Percentiles rank a stretch among this genome's conserved stretches.
These are phyloP conservation scores for Dasypolia templi DNA, from an alignment of 2,888 invertebrate species.

Conservation along the genomic window DNA sequence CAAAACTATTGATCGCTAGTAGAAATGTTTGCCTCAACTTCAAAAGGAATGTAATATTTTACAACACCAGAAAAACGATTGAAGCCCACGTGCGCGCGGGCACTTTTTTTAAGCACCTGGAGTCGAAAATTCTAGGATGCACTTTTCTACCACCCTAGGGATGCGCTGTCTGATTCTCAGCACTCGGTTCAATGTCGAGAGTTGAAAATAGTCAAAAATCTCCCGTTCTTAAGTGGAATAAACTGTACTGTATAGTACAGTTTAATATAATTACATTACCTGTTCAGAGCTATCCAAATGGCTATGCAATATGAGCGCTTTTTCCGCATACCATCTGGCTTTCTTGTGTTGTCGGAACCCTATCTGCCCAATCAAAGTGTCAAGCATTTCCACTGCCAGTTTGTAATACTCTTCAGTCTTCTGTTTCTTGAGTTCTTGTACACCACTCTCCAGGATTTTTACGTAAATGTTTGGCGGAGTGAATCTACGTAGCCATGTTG, in stretches of 20 bases:
- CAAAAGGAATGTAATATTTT: neutral
- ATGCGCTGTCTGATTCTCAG: neutral
- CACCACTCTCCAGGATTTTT: conserved; percentile 81
- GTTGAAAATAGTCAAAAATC: neutral
- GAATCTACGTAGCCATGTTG: conserved; percentile 90
- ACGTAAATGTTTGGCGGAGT: conserved; percentile 88
- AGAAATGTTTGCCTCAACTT: neutral
- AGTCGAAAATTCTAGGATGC: neutral
- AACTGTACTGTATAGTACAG: too few species aligned
- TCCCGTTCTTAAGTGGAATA: too few species aligned
- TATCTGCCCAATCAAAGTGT: conserved; percentile 87
- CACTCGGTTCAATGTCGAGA: neutral
- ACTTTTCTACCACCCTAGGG: neutral
- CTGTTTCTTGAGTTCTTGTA: conserved; percentile 82
- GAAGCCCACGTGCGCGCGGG: neutral
- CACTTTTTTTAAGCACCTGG: neutral
- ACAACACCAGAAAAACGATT: neutral
- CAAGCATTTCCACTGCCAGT: conserved; percentile 88
- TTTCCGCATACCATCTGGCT: conserved; percentile 91
- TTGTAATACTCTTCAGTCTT: conserved; percentile 67
- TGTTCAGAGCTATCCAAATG: conserved; percentile 71
- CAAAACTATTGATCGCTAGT: neutral
- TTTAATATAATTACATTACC: conserved; percentile 71
- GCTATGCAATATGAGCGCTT: conserved; percentile 91
- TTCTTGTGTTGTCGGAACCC: conserved; percentile 85